These are phyloP conservation scores for Uropsilus gracilis DNA, from an alignment of 2,113 vertebrate species.

Conservation along the genomic window DNA sequence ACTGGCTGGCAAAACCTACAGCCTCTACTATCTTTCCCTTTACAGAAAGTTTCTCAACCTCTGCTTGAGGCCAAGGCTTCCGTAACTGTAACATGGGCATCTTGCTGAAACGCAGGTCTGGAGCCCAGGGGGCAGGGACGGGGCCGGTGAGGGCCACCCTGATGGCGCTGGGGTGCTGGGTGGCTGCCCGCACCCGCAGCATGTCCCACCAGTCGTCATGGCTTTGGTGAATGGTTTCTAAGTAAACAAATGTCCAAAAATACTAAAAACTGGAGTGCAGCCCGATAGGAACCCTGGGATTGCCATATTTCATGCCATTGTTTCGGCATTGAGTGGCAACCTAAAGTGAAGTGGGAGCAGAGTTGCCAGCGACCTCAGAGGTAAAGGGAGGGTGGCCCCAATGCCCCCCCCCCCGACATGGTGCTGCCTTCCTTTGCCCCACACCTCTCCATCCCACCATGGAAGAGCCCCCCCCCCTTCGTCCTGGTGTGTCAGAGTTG, in stretches of 20 bases:
- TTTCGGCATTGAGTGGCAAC: not conserved
- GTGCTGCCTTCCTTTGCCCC: not conserved
- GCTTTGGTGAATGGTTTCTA: slow-evolving; percentile 18
- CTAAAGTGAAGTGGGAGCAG: not conserved
- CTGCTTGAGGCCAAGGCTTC: not conserved
- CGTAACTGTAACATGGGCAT: not conserved
- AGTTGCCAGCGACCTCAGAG: not conserved
- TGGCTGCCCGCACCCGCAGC: no score
- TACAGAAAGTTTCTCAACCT: not conserved
- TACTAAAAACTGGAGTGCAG: not conserved
- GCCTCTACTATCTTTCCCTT: not conserved
- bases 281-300: not conserved
- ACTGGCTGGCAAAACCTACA: not conserved
- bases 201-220: no score
- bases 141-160: no score
- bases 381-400: not conserved
- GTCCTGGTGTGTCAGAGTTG: not conserved
- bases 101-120: not conserved
- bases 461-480: not conserved
- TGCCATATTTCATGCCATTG: not conserved
- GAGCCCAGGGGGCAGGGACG: no score
- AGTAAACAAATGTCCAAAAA: slow-evolving; percentile 26
- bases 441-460: not conserved
- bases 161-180: no score
- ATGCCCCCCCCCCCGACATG: not conserved